Conservation (phyloP, 2,797 vertebrate genomes). For the Lateolabrax maculatus region DNA sequence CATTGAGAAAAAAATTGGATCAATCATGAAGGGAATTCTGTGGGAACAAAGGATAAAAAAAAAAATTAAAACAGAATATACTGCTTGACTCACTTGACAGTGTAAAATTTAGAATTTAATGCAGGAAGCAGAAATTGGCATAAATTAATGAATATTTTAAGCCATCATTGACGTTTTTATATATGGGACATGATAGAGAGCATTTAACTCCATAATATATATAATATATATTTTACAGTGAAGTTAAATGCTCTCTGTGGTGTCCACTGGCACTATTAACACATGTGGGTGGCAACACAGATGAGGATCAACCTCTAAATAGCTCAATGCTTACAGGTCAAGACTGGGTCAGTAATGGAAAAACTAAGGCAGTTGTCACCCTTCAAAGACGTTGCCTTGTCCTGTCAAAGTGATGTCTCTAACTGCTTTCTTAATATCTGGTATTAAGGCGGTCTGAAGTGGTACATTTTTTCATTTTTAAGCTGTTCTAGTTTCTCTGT, state of each 20-base stretch:
- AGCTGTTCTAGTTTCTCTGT: slow-evolving; percentile 23
- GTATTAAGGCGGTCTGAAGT: slow-evolving; percentile 22
- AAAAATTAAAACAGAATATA: background rate
- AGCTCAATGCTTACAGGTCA: slow-evolving; percentile 44
- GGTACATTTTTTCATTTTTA: slow-evolving; percentile 24
- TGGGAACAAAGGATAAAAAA: slow-evolving; percentile 6
- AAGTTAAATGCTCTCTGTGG: slow-evolving; percentile 14
- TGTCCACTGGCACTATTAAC: slow-evolving; percentile 40
- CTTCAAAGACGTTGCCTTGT: slow-evolving; percentile 28
- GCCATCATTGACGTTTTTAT: too few relatives aligned
- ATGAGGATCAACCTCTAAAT: slow-evolving; percentile 1
- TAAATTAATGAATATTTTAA: too few relatives aligned
- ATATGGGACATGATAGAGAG: too few relatives aligned
- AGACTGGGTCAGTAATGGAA: slow-evolving; percentile 42
- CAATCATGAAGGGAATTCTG: slow-evolving; percentile 12
- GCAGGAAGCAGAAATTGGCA: background rate
- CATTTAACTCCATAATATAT: too few relatives aligned
- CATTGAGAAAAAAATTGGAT: slow-evolving; percentile 2
- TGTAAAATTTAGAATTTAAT: background rate
- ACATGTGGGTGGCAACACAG: slow-evolving; percentile 23
- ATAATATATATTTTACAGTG: too few relatives aligned
- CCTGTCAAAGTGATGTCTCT: slow-evolving; percentile 34
- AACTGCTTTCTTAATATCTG: slow-evolving; percentile 6
- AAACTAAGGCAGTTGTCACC: slow-evolving; percentile 36
- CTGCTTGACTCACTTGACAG: background rate